Conservation (phyloP, 2,113 vertebrate genomes). For the Megaptera novaeangliae region DNA sequence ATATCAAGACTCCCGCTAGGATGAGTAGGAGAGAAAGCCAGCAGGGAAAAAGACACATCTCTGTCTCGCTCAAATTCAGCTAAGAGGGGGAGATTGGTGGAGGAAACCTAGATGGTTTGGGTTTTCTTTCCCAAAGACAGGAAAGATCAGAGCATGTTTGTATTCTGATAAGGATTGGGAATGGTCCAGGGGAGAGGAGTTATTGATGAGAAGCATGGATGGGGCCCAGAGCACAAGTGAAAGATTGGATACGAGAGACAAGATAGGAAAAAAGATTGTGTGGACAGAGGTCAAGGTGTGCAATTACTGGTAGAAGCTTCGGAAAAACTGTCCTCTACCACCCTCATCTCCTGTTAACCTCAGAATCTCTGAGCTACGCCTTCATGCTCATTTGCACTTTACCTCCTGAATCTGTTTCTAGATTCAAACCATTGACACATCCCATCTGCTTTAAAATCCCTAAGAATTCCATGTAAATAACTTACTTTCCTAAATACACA, state of each 20-base stretch:
- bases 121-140: neutral
- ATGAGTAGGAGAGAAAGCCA: neutral
- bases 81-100: neutral
- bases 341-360: neutral
- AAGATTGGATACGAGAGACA: neutral
- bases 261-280: accelerated
- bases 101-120: neutral
- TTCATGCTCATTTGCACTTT: neutral
- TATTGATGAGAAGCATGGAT: neutral
- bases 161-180: neutral
- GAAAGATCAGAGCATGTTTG: neutral
- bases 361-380: neutral
- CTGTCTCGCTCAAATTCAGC: neutral
- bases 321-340: too few relatives aligned
- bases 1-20: neutral
- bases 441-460: neutral
- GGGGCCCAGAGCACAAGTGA: neutral
- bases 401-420: neutral
- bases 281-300: accelerated
- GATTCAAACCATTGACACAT: neutral
- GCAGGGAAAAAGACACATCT: neutral
- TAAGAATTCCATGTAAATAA: neutral
- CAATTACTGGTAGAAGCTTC: neutral
- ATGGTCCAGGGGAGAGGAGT: too few relatives aligned
- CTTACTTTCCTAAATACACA: neutral